Evolutionary conservation across 2,888 invertebrate species (phyloP).

Genomic region (Tipula unca): DNA sequence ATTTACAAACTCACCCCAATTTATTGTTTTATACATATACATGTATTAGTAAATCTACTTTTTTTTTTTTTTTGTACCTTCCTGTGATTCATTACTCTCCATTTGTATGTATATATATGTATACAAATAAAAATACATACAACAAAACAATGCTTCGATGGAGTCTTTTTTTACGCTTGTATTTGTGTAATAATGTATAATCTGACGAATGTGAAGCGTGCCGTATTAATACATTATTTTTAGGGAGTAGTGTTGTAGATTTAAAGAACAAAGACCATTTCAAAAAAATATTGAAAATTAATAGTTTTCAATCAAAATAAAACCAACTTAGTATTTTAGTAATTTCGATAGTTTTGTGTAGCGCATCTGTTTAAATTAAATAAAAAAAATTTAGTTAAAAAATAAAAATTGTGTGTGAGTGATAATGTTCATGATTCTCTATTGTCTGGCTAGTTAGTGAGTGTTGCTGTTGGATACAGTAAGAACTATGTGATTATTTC

Average conservation of each 20-base stretch:
- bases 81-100: constrained; percentile 16
- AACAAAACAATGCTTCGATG: constrained; percentile 18
- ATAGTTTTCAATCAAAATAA: not conserved
- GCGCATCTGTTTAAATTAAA: not conserved
- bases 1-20: constrained; percentile 8
- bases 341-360: not conserved
- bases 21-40: not conserved
- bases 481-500: not conserved
- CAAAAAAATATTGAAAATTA: not conserved
- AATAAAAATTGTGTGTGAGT: not conserved
- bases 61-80: not conserved
- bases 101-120: not conserved
- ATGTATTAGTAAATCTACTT: not conserved
- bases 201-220: constrained; percentile 15
- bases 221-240: not conserved
- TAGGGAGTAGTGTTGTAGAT: not conserved
- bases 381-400: not conserved
- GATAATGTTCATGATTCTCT: not conserved
- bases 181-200: constrained; percentile 9
- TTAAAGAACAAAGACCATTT: not conserved
- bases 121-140: not conserved
- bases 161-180: not conserved
- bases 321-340: not conserved
- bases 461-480: not conserved
- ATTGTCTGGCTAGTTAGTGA: not conserved